Base-by-base conservation (phyloP, 1,140 invertebrate genomes). In the Ceratosolen fusciceps region DNA sequence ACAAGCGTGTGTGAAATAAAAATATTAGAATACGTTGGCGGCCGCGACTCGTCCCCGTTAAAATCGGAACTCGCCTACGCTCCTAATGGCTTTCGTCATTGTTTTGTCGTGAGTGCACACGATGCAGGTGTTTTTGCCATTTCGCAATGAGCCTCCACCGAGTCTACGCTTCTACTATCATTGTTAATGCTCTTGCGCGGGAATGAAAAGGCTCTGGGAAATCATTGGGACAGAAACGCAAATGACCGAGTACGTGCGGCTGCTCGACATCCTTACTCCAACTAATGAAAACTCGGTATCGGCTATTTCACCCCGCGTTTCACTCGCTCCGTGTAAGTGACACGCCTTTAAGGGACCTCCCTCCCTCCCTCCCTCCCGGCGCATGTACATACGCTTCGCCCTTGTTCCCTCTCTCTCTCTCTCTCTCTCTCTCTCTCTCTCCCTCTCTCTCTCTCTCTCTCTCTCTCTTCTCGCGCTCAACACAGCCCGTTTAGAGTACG, bases 41-140 rank as follows among this genome's bases (percentile, higher is more conserved):
- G n/a, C 62, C 34, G 62, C 7, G 26, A 62, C 14, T 60, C 56
- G 73, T 74, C 58, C 73, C 56, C 54, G 21, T 74, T 74, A 62
- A 62, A 58, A 74, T 74, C 39, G 56, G 39, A 62, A 29, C 39
- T 60, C 58, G 58, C 73, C 58, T 47, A 74, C 56, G 73, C 49
- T 74, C 39, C 14, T 74, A 62, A 60, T 12, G 65, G n/a, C 75
- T 77, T 77, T 77, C 75, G 67, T 77, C 75, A 77, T 29, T 70
- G 24, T 26, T 72, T 12, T 49, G 7, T 16, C 26, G 43, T 49
- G 73, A 65, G 43, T 52, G 19, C n/a, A 24, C n/a, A n/a, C n/a
- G n/a, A n/a, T 29, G 54, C 67, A 58, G 24, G 62, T 58, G 67
- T 72, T 72, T 78, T 73, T 19, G 52, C 26, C 9, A 77, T 71